These are phyloP conservation scores for Nomada goodeniana DNA, from an alignment of 2,888 invertebrate species.

Conservation along the genomic window DNA sequence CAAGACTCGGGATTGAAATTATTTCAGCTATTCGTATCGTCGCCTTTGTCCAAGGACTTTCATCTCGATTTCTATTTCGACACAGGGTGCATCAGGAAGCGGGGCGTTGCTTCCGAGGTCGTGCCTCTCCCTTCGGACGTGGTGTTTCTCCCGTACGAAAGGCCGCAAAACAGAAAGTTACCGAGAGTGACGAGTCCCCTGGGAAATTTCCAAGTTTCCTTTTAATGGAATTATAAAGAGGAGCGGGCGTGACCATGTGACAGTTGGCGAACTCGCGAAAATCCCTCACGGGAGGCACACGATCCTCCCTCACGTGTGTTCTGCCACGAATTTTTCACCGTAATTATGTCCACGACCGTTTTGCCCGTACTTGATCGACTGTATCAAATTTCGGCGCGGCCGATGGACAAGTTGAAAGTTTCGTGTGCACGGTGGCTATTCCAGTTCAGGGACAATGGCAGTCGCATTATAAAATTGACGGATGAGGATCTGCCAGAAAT, in stretches of 20 bases:
- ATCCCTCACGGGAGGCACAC: conserved; percentile 48
- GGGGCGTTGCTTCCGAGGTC: conserved; percentile 47
- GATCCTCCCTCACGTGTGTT: background rate
- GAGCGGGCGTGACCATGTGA: conserved; percentile 67
- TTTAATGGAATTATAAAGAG: conserved; percentile 81
- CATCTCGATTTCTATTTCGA: background rate
- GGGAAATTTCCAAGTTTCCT: conserved; percentile 80
- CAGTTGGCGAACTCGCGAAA: conserved; percentile 63
- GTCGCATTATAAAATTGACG: too few relatives aligned
- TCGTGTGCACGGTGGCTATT: too few relatives aligned
- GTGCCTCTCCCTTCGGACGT: conserved; percentile 58
- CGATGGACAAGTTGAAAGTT: too few relatives aligned
- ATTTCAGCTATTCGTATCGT: background rate
- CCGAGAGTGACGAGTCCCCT: conserved; percentile 76
- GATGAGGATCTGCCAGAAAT: too few relatives aligned
- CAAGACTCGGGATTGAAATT: background rate
- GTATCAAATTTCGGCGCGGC: background rate
- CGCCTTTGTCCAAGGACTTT: conserved; percentile 7
- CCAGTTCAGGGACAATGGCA: too few relatives aligned
- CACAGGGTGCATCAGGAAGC: conserved; percentile 25
- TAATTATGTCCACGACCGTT: conserved; percentile 10
- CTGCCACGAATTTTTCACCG: conserved; percentile 40
- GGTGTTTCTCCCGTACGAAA: conserved; percentile 49
- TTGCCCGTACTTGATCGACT: background rate
- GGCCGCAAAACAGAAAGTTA: conserved; percentile 71